Conservation (phyloP, 1,140 invertebrate genomes). For the Pseudomyrmex gracilis region DNA sequence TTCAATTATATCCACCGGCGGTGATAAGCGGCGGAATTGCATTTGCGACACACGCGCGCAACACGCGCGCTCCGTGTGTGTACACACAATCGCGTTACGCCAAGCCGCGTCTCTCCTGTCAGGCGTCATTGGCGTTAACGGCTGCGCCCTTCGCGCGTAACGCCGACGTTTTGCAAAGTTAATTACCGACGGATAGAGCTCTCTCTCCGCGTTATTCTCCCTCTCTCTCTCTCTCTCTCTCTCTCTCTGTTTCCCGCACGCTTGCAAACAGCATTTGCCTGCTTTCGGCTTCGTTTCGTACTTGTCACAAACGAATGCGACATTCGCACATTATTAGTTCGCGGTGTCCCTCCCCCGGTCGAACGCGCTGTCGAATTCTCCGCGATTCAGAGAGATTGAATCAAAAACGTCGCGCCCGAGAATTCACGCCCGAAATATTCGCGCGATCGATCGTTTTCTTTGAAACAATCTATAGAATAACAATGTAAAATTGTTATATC, state of each 20-base stretch:
- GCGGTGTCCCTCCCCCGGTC: background rate
- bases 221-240: background rate
- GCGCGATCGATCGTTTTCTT: background rate
- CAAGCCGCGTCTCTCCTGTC: constrained; percentile 56
- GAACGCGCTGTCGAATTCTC: background rate
- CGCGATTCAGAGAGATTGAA: background rate
- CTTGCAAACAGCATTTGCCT: background rate
- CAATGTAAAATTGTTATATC: too few relatives aligned
- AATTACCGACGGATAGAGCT: constrained; percentile 41
- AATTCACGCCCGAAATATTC: background rate
- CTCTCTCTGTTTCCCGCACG: background rate
- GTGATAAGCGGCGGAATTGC: constrained; percentile 60
- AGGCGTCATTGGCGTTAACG: constrained; percentile 63
- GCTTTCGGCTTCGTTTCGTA: constrained; percentile 8
- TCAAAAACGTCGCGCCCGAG: background rate
- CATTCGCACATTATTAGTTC: constrained; percentile 3
- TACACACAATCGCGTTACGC: constrained; percentile 56
- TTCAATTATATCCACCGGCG: constrained; percentile 63
- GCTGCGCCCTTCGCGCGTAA: constrained; percentile 53
- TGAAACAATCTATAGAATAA: too few relatives aligned
- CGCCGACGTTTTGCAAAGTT: constrained; percentile 58
- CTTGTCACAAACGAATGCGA: constrained; percentile 13
- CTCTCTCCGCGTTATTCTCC: background rate
- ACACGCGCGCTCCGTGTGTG: background rate
- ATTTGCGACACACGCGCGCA: constrained; percentile 33